Evolutionary conservation across 2,797 vertebrate species (phyloP), one percentile per base, ranked within the genome.

Genomic region (Oceanodroma leucorhoa): DNA sequence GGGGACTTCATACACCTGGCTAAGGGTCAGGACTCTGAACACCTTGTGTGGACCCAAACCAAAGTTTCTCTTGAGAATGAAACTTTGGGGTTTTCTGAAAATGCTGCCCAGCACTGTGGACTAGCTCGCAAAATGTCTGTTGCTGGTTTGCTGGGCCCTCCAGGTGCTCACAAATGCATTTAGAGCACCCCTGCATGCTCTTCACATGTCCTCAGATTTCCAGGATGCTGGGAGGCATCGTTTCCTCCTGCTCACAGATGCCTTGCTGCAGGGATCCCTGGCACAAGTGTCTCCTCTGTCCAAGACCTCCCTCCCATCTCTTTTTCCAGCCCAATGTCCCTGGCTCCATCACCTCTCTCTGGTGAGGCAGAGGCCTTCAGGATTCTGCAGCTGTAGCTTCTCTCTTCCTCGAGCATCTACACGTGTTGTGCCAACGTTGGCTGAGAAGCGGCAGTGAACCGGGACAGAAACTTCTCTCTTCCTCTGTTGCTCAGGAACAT

Each of bases 391-490:
- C 2, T 66, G 18, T 53, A 73, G n/a, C 32, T 69, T 58, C 32
- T 65, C 6, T 61, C 40, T 21, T 48, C 19, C 50, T 76, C 1
- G 0, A 45, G 6, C 30, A 8, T 2, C 77, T 12, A 0, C 2
- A 11, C 4, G 2, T 67, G 8, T 10, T 22, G 26, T 54, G 60
- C 55, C 29, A 32, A 0, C 0, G 0, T 4, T 22, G 21, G 7
- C 62, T 40, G 58, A 82, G 54, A 50, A 46, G 22, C 0, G 4
- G 24, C 43, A 48, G 51, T 22, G 14, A 83, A 10, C 4, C 34
- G 43, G 15, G 26, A 1, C 22, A 55, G 55, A 57, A 72, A 36
- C 11, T 41, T 70, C 15, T 53, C 18, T 75, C 29, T 80, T 54
- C 9, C 38, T 61, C 32, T 51, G 4, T 60, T 54, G 13, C 45